Evolutionary conservation across 2,888 invertebrate species (phyloP).

Genomic region (Hirtodrosophila confusa): DNA sequence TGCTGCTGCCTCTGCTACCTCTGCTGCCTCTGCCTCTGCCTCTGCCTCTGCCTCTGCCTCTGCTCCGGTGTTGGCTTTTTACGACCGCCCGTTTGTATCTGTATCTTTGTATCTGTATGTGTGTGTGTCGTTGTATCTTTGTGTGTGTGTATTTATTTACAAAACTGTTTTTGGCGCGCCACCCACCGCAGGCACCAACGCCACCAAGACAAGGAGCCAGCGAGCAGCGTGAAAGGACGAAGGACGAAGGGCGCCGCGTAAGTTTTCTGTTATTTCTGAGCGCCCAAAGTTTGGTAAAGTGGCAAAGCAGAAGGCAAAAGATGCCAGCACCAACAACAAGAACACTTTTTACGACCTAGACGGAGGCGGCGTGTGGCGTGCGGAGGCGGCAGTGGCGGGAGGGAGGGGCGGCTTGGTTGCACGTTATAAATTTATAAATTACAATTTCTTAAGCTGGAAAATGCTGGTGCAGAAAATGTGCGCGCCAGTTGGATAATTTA

Average conservation of each 20-base stretch:
- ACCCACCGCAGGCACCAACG: constrained; percentile 35
- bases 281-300: constrained; percentile 34
- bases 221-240: not conserved
- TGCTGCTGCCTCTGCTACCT: constrained; percentile 27
- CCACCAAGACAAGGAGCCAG: constrained; percentile 16
- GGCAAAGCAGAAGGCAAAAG: constrained; percentile 14
- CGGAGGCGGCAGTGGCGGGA: constrained; percentile 24
- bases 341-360: constrained; percentile 57
- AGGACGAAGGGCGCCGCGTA: constrained; percentile 28
- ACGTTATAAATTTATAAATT: constrained; percentile 83
- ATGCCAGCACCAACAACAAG: constrained; percentile 23
- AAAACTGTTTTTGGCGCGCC: constrained; percentile 75
- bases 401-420: constrained; percentile 1
- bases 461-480: constrained; percentile 9
- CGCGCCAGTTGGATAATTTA: constrained; percentile 47
- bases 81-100: constrained; percentile 22
- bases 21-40: constrained; percentile 15
- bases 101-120: constrained; percentile 15
- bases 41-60: too few species aligned
- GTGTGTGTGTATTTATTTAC: constrained; percentile 52
- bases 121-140: constrained; percentile 23
- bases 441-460: constrained; percentile 70
- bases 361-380: not conserved
- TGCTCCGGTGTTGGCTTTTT: constrained; percentile 29
- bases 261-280: constrained; percentile 52